Evolutionary conservation across 1,140 invertebrate genomes (phyloP), one percentile per base, ranked within the genome.

Genomic region (Ladona fulva): DNA sequence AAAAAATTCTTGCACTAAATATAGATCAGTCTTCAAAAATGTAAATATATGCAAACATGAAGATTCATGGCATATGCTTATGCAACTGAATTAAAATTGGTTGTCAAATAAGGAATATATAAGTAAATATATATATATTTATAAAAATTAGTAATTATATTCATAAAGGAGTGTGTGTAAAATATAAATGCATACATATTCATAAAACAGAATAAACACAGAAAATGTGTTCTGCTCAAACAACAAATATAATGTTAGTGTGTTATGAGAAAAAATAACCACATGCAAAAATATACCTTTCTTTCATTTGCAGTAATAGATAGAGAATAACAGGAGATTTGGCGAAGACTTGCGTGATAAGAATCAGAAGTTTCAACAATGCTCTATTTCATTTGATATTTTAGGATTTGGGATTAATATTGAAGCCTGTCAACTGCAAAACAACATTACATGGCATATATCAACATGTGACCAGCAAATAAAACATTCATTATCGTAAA

Each of bases 101-200:
- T 19, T 66, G 52, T 19, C 52, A 66, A 66, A 66, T 66, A 66
- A 66, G n/a, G 52, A 66, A 66, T 66, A 66, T 66, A 66, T 66
- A 22, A 66, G 52, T 66, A 66, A 66, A 66, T 8, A 37, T 37
- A 66, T 66, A 66, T 66, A 66, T 66, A 66, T 66, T 3, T 66
- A 66, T 66, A 66, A 66, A 66, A 66, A 66, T 66, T 66, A 66
- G 52, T 66, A 66, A 66, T 66, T 66, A 66, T 66, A 66, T 66
- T 19, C n/a, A 66, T 19, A 66, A 22, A 66, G n/a, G 52, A 19
- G 52, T 66, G 52, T 66, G 52, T 66, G 29, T 37, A 37, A 37
- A 37, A 66, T 66, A 66, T 66, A 66, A 66, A 66, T 66, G 52
- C 52, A 66, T 66, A 66, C 52, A 66, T 66, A 66, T 66, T 66